Evolutionary conservation across 2,797 vertebrate species (phyloP).

Genomic region (Peromyscus attwateri): DNA sequence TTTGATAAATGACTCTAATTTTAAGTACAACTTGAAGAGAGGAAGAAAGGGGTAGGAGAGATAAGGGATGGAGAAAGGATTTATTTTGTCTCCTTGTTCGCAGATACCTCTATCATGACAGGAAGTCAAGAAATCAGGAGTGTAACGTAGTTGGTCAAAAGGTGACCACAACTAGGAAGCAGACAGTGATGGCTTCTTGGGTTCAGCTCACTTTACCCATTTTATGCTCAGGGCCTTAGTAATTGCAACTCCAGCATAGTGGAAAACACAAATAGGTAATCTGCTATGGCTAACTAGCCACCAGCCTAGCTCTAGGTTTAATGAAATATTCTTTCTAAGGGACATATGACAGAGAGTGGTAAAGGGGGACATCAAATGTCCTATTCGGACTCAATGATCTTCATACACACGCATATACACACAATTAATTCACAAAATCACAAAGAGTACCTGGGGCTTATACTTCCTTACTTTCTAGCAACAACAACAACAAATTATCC

Average conservation of each 20-base stretch:
- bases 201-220: neutral
- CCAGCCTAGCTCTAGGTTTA: neutral
- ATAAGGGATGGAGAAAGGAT: neutral
- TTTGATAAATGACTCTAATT: neutral
- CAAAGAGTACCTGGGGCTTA: neutral
- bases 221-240: neutral
- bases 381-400: neutral
- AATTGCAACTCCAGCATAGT: neutral
- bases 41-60: neutral
- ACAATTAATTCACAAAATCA: neutral
- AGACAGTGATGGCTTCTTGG: neutral
- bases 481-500: neutral
- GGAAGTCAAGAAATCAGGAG: neutral
- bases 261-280: neutral
- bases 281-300: neutral
- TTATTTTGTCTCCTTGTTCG: neutral
- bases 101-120: neutral
- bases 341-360: neutral
- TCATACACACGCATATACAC: too few species aligned
- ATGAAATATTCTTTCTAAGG: neutral
- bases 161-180: neutral
- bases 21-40: neutral
- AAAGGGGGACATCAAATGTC: neutral
- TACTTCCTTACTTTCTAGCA: neutral
- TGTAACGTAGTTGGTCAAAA: neutral